phyloP scores from a whole-genome alignment of 2,888 invertebrate species.

The Congeria kusceri region DNA sequence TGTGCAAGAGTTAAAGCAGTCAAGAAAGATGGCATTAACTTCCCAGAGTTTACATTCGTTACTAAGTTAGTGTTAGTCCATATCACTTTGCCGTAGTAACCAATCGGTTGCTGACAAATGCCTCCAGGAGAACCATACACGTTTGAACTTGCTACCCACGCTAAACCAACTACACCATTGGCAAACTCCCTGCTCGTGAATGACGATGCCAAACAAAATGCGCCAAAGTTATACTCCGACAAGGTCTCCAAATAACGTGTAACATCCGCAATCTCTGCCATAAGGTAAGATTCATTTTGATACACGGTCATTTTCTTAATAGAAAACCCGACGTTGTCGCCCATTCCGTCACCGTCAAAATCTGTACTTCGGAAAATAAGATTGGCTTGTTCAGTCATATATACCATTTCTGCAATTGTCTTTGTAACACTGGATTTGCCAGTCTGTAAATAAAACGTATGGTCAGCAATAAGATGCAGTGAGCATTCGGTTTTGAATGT shows the following conservation, averaged over 20 bases:
- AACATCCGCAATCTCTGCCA: constrained; percentile 52
- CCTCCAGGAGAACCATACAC: constrained; percentile 72
- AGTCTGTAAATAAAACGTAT: constrained; percentile 74
- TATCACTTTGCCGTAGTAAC: constrained; percentile 28
- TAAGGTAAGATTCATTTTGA: constrained; percentile 49
- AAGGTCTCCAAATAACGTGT: constrained; percentile 72
- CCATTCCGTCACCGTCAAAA: constrained; percentile 79
- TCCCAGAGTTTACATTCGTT: constrained; percentile 65
- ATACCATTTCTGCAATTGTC: constrained; percentile 74
- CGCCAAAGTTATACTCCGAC: constrained; percentile 69
- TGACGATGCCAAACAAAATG: constrained; percentile 72
- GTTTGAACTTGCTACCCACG: constrained; percentile 76
- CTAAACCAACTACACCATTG: constrained; percentile 74
- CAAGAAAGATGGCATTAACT: constrained; percentile 63
- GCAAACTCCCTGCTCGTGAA: constrained; percentile 77
- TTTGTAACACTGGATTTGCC: constrained; percentile 60
- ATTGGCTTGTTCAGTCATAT: constrained; percentile 76
- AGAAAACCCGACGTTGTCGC: constrained; percentile 81
- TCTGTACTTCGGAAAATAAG: constrained; percentile 80
- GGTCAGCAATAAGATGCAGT: constrained; percentile 80
- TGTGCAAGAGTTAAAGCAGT: constrained; percentile 72
- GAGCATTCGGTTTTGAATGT: constrained; percentile 57
- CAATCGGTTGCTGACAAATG: constrained; percentile 72
- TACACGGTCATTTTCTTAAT: constrained; percentile 73
- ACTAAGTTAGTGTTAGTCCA: constrained; percentile 77